phyloP scores from a whole-genome alignment of 1,140 invertebrate genomes.

The Caenorhabditis elegans region DNA sequence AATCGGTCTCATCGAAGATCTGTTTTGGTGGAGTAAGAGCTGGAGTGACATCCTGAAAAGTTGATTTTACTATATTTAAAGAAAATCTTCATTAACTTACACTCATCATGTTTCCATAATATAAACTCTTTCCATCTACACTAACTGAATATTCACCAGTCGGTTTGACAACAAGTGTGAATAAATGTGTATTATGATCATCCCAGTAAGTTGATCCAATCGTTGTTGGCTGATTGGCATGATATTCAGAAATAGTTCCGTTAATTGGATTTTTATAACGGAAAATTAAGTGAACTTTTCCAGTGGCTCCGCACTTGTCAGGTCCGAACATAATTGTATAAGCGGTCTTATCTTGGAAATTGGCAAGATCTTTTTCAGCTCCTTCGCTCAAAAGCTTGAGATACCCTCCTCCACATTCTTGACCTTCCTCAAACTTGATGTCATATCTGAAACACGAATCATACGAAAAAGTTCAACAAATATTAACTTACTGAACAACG shows the following conservation, averaged over 20 bases:
- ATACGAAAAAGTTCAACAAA: conserved; percentile 17
- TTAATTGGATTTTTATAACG: conserved; percentile 90
- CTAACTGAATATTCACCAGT: conserved; percentile 78
- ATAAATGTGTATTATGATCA: conserved; percentile 92
- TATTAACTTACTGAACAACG: conserved; percentile 82
- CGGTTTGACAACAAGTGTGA: conserved; percentile 83
- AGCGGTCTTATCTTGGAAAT: conserved; percentile 87
- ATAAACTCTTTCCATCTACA: conserved; percentile 73
- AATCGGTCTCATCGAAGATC: conserved; percentile 90
- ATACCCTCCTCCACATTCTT: conserved; percentile 97
- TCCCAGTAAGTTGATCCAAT: conserved; percentile 85
- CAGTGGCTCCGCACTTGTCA: conserved; percentile 94
- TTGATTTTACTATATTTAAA: neutral
- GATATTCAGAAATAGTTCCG: conserved; percentile 73
- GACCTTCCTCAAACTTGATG: conserved; percentile 78
- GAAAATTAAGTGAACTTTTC: conserved; percentile 96
- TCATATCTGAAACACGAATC: conserved; percentile 66
- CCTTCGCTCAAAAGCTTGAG: conserved; percentile 79
- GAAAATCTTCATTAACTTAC: neutral
- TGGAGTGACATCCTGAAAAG: conserved; percentile 71
- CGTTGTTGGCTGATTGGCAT: conserved; percentile 82
- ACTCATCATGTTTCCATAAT: conserved; percentile 44
- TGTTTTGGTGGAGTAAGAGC: conserved; percentile 90
- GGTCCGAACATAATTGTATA: conserved; percentile 89
- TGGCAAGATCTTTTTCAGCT: conserved; percentile 67